A percentile compares a stretch with the other conserved stretches of the same genome.
Evolutionary conservation across 2,113 vertebrate species (phyloP).

Genomic region (Gallinago media): DNA sequence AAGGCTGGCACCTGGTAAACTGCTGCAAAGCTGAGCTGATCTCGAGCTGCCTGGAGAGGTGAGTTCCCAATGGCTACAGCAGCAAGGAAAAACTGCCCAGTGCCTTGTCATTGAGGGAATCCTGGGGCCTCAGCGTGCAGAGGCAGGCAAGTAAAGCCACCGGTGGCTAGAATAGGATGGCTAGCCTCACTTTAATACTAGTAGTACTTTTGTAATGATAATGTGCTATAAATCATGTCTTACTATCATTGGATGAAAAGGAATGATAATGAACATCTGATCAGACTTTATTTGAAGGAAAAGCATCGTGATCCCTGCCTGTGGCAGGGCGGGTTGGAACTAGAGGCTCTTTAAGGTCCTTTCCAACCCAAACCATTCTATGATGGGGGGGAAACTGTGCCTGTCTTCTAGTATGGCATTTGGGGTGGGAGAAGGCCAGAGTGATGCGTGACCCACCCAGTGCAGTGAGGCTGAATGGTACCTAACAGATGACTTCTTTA

Average conservation of each 20-base stretch:
- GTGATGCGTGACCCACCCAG: fast-evolving
- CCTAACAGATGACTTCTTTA: background rate
- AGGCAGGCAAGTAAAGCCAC: background rate
- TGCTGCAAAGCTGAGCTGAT: background rate
- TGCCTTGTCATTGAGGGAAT: background rate
- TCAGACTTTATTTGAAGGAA: constrained; percentile 21
- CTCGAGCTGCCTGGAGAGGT: background rate
- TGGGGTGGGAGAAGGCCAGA: background rate
- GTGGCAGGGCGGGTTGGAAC: background rate
- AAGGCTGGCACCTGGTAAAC: background rate
- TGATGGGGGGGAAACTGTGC: background rate
- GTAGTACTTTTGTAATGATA: background rate
- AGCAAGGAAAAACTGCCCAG: background rate
- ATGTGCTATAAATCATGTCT: constrained; percentile 29
- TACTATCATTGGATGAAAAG: background rate
- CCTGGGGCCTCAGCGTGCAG: fast-evolving
- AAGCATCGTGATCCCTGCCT: background rate
- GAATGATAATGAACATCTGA: background rate
- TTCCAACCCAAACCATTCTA: background rate
- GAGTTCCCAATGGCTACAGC: background rate
- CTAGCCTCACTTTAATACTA: background rate
- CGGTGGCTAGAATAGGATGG: background rate
- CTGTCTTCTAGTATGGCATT: background rate
- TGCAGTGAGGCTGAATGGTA: background rate
- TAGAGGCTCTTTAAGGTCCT: background rate